Conservation (phyloP, 2,888 invertebrate genomes). For the Drosophila maculinotata region DNA sequence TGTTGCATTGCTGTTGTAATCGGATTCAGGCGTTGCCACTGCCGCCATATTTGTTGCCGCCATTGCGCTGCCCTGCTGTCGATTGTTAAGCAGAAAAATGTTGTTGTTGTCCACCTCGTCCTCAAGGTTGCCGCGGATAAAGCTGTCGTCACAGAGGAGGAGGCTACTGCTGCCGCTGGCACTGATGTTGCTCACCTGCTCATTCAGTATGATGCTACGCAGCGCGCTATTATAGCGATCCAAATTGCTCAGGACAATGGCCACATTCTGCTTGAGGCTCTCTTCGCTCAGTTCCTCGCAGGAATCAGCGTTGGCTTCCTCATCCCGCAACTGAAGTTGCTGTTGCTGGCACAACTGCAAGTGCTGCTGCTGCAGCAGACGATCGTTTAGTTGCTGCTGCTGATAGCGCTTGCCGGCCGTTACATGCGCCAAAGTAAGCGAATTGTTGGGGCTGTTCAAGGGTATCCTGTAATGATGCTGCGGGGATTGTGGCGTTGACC, state of each 20-base stretch:
- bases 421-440: constrained; percentile 55
- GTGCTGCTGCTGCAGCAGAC: constrained; percentile 82
- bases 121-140: constrained; percentile 7
- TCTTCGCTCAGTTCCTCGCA: constrained; percentile 85
- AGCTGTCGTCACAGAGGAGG: constrained; percentile 73
- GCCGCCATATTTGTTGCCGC: constrained; percentile 69
- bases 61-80: constrained; percentile 55
- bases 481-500: constrained; percentile 77
- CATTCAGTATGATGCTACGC: constrained; percentile 85
- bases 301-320: constrained; percentile 47
- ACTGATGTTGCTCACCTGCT: constrained; percentile 80
- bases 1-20: constrained; percentile 85
- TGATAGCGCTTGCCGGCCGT: constrained; percentile 72
- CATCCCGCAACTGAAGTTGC: constrained; percentile 62
- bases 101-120: constrained; percentile 50
- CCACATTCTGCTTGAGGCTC: constrained; percentile 85
- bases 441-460: constrained; percentile 84
- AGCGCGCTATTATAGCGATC: constrained; percentile 85
- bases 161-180: constrained; percentile 74
- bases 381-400: constrained; percentile 83
- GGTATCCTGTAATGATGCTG: constrained; percentile 82
- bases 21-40: constrained; percentile 83
- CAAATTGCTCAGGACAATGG: constrained; percentile 85
- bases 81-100: constrained; percentile 46
- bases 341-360: constrained; percentile 80